phyloP scores from a whole-genome alignment of 2,797 vertebrate species.

The Mallotus villosus region DNA sequence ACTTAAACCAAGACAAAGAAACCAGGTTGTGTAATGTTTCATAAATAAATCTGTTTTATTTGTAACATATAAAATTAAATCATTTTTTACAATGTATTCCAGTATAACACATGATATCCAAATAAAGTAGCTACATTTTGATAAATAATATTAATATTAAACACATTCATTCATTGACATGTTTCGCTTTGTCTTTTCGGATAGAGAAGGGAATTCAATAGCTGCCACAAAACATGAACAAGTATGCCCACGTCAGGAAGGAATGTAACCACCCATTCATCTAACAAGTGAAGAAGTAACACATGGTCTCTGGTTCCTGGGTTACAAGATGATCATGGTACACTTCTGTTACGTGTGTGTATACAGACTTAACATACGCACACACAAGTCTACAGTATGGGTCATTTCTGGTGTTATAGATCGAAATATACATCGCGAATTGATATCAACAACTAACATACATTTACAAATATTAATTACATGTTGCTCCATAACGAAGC shows the following conservation, averaged over 20 bases:
- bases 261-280: slow-evolving; percentile 78
- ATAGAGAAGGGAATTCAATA: slow-evolving; percentile 78
- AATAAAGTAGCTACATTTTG: slow-evolving; percentile 92
- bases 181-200: slow-evolving; percentile 83
- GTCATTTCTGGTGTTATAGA: slow-evolving; percentile 70
- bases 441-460: slow-evolving; percentile 72
- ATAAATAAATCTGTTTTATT: slow-evolving; percentile 99
- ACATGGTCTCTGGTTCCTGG: slow-evolving; percentile 63
- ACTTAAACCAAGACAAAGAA: slow-evolving; percentile 33
- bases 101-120: slow-evolving; percentile 93
- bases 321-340: slow-evolving; percentile 64
- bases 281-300: slow-evolving; percentile 62
- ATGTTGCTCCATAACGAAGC: slow-evolving; percentile 98
- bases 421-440: slow-evolving; percentile 79
- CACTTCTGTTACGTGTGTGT: slow-evolving; percentile 70
- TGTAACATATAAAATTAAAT: slow-evolving; percentile 99
- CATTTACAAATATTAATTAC: slow-evolving; percentile 79
- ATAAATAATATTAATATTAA: slow-evolving; percentile 96
- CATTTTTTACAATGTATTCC: slow-evolving; percentile 99
- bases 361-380: slow-evolving; percentile 66
- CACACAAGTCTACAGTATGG: slow-evolving; percentile 76
- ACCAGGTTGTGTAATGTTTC: slow-evolving; percentile 74
- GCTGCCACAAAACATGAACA: slow-evolving; percentile 91
- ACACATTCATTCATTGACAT: slow-evolving; percentile 93
- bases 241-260: slow-evolving; percentile 86